Evolutionary conservation across 2,888 invertebrate genomes (phyloP), one percentile per base, ranked within the genome.

Genomic region (Phaonia tiefii): DNA sequence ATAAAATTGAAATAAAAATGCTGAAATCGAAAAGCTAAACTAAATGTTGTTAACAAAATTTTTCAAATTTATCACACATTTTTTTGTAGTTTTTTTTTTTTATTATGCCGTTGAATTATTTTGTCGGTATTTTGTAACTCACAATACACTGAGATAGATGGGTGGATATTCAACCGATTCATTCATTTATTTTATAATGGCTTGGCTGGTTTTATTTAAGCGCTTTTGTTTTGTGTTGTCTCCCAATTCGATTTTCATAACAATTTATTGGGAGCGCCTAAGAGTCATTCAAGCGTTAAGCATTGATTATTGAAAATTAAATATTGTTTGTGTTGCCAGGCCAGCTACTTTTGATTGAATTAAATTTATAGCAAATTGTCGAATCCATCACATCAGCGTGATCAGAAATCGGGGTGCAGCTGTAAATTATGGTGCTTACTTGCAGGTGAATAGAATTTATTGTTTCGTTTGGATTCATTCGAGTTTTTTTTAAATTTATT

Each of bases 261-360:
- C 75, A 87, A 88, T 86, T 86, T 87, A 86, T 88, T 87, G 88
- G 88, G 88, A 86, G 87, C 88, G 88, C 85, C 87, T 49, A 56
- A 51, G 60, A 70, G 79, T 86, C 86, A 86, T 75, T 89, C 87
- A 85, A 87, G 89, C 88, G 88, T 88, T 87, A 88, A 88, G 86
- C 86, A 87, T 63, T 87, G 87, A 88, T 88, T 88, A 88, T 88
- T 81, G 81, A 81, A 81, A 81, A 81, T 75, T 75, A 81, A 81
- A 81, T 78, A 78, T 78, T 87, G 85, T 86, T 87, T n/a, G n/a
- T 15, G 63, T 63, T 63, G 63, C 22, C 15, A 11, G 13, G 39
- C 22, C 4, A 20, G 20, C 42, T 2, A 22, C 39, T 60, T 69
- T 80, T 80, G 78, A 78, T 75, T 71, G 78, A 81, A 72, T 81